Percentiles rank a stretch among this genome's conserved stretches.
phyloP scores from a whole-genome alignment of 2,888 invertebrate genomes.

The Sepiola atlantica region DNA sequence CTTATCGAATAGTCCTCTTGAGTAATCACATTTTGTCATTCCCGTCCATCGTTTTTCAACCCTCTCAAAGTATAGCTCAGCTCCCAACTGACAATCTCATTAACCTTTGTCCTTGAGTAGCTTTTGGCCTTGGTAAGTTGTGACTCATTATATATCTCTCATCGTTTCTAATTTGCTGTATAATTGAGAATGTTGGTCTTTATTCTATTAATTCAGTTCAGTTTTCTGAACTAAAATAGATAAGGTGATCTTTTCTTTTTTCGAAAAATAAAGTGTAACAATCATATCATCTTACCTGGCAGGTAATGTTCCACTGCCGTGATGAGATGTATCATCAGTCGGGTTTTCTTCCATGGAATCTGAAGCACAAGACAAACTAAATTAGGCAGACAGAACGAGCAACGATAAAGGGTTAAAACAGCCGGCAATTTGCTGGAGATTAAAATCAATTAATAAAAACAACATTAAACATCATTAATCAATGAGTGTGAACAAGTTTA shows the following conservation, averaged over 20 bases:
- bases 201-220: too few relatives aligned
- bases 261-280: background rate
- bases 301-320: constrained; percentile 81
- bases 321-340: constrained; percentile 77
- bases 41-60: too few relatives aligned
- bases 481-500: background rate
- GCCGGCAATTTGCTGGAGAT: background rate
- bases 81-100: too few relatives aligned
- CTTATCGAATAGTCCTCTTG: too few relatives aligned
- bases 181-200: too few relatives aligned
- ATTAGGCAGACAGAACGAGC: constrained; percentile 11
- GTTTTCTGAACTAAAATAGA: background rate
- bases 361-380: constrained; percentile 55
- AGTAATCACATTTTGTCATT: too few relatives aligned
- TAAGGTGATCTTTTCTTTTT: background rate
- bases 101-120: too few relatives aligned
- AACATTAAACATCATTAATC: background rate
- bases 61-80: too few relatives aligned
- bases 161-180: too few relatives aligned
- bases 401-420: background rate
- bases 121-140: too few relatives aligned
- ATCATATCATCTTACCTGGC: constrained; percentile 66
- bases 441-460: background rate
- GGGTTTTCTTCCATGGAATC: constrained; percentile 68
- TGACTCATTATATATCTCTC: too few relatives aligned